Base-by-base conservation (phyloP, 2,797 vertebrate species). In the Sebastes steindachneri region DNA sequence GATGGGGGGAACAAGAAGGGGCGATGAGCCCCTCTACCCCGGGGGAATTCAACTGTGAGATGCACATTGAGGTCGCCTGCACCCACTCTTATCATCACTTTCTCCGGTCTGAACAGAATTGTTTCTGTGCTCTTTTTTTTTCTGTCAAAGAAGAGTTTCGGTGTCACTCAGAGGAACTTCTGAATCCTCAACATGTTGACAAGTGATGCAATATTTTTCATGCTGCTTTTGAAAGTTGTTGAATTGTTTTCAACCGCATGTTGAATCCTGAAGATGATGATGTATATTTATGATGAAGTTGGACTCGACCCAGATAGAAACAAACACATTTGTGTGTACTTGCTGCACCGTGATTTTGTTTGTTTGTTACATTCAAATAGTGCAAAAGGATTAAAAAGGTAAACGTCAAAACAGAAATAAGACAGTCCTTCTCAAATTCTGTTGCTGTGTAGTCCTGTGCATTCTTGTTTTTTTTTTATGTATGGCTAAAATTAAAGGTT, bases 31-130 rank as follows among this genome's bases (percentile, higher is more conserved):
- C 86, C 87, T 92, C 87, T 82, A 85, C 90, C 92, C 93, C 90
- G 82, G 25, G 94, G 93, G 92, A 93, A 93, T 89, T 92, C 89
- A 92, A 87, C 89, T 94, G 92, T 89, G 93, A 94, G 94, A 94
- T 93, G 93, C 92, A 92, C 93, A 92, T 90, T 77, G 91, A 93
- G 93, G 92, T 93, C 80, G 73, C 84, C 88, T 51, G 82, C 90
- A 59, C 79, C 85, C 77, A 54, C 80, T 89, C 84, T 89, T 80
- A 91, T 89, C 89, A 91, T 90, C 89, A 91, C 89, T 91, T 88
- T 84, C 82, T 82, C 45, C 60, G 67, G 59, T 83, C 79, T 88
- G 87, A 88, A 70, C 78, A 64, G 75, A 83, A 89, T 87, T 90
- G 89, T 93, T 93, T 91, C 73, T 55, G 68, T 58, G 73, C 75